Percentiles rank a stretch among this genome's conserved stretches.
phyloP scores from a whole-genome alignment of 2,113 vertebrate genomes.

The Nettapus auritus region DNA sequence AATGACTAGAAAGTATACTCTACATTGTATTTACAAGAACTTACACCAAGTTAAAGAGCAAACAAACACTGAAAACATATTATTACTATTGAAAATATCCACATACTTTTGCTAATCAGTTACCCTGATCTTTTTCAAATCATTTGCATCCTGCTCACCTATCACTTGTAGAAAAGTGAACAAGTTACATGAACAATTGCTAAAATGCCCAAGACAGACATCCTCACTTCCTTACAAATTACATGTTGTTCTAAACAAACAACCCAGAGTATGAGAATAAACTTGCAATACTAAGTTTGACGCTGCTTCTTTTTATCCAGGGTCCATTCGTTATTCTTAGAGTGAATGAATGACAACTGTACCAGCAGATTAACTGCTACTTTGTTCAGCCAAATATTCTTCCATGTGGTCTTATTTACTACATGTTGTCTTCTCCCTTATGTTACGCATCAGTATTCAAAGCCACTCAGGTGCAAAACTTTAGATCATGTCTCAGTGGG shows the following conservation, averaged over 20 bases:
- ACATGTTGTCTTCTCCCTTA: not conserved
- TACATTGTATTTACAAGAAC: not conserved
- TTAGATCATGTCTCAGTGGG: rapidly evolving
- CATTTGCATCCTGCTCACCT: not conserved
- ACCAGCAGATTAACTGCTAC: not conserved
- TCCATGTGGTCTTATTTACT: not conserved
- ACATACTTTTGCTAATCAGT: not conserved
- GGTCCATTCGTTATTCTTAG: not conserved
- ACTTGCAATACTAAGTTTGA: not conserved
- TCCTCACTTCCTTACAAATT: not conserved
- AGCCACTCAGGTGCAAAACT: not conserved
- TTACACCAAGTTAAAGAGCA: not conserved
- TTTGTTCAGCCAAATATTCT: not conserved
- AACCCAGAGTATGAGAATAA: not conserved
- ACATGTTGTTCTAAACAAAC: not conserved
- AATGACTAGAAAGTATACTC: not conserved
- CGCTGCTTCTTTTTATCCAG: not conserved
- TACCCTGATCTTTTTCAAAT: not conserved
- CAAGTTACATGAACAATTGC: not conserved
- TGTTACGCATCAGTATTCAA: not conserved
- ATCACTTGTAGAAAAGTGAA: not conserved
- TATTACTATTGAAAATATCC: not conserved
- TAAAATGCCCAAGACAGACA: not conserved
- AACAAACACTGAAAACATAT: not conserved
- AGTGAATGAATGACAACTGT: not conserved